Base-by-base conservation (phyloP, 1,140 invertebrate species). In the Campoletis sonorensis region DNA sequence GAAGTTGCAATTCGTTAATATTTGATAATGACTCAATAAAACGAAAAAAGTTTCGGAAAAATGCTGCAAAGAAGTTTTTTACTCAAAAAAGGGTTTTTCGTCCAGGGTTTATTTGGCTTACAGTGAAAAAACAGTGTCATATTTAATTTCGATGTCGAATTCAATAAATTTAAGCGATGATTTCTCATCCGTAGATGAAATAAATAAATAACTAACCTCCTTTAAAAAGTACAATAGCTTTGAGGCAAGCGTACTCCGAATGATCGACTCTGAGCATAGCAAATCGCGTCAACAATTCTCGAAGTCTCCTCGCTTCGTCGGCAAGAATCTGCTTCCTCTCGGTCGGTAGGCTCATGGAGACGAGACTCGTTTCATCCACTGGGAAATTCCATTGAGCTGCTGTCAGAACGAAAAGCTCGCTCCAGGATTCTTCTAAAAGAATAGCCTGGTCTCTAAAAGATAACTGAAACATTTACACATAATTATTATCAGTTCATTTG, bases 181-280 rank as follows among this genome's bases (percentile, higher is more conserved):
- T 33, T 33, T 2, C 30, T 33, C 49, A 18, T 10, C 49, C 2
- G 3, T 51, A 51, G 18, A 51, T 51, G 4, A 1, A 10, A n/a
- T n/a, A 54, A 54, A 54, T 54, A 8, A 54, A 21, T 54, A n/a
- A 84, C 84, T 87, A 92, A 96, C 96, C 96, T 92, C 95, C 94
- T 91, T 96, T 96, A 87, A 97, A 98, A 0, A 98, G 92, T 18
- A 96, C 93, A 1, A 96, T 93, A 0, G 96, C 95, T 89, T 97
- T 97, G 1, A 98, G 91, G 89, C 95, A 97, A 27, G 97, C 96
- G 86, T 95, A 96, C 88, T 98, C 97, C 0, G 96, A 96, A 86
- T 96, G 94, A 89, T 98, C 96, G 8, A 97, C 93, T 81, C 94
- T 92, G 54, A 95, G 90, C 0, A 94, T 89, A 26, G 93, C 91